These are phyloP conservation scores for Coluber constrictor DNA, from an alignment of 2,797 vertebrate genomes.

Conservation along the genomic window DNA sequence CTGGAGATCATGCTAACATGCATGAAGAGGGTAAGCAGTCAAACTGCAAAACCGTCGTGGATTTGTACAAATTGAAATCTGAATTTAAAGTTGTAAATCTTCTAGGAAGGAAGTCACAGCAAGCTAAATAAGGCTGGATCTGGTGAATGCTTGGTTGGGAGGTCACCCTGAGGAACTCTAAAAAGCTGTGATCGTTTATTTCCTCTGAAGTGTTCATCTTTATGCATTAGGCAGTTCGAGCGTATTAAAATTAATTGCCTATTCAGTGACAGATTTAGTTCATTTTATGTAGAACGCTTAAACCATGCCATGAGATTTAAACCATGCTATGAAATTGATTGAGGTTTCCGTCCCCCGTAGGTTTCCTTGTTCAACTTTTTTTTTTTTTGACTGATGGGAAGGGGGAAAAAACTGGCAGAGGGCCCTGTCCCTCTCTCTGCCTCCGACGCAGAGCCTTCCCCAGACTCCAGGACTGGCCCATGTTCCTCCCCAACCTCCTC, in stretches of 20 bases:
- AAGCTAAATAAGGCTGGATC: not conserved
- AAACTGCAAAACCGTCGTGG: not conserved
- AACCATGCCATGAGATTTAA: not conserved
- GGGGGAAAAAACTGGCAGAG: not conserved
- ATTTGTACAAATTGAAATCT: not conserved
- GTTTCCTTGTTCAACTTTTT: not conserved
- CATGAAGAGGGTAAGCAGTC: not conserved
- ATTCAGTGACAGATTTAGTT: not conserved
- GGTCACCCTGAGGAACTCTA: not conserved
- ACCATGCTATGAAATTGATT: not conserved
- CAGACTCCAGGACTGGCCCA: no score
- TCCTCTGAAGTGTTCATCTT: not conserved
- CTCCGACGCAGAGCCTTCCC: no score
- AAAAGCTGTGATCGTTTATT: not conserved
- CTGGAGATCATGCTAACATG: no score
- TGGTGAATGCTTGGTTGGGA: not conserved
- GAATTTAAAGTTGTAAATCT: not conserved
- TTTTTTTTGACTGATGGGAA: not conserved
- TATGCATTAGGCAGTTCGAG: not conserved
- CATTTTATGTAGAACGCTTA: not conserved
- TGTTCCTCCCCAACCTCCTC: no score
- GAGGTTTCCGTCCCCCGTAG: not conserved
- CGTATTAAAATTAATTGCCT: not conserved
- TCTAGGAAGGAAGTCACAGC: not conserved
- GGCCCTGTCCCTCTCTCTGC: no score